A percentile compares a stretch with the other conserved stretches of the same genome.
phyloP scores from a whole-genome alignment of 2,888 invertebrate species.

The Galerucella calmariensis region DNA sequence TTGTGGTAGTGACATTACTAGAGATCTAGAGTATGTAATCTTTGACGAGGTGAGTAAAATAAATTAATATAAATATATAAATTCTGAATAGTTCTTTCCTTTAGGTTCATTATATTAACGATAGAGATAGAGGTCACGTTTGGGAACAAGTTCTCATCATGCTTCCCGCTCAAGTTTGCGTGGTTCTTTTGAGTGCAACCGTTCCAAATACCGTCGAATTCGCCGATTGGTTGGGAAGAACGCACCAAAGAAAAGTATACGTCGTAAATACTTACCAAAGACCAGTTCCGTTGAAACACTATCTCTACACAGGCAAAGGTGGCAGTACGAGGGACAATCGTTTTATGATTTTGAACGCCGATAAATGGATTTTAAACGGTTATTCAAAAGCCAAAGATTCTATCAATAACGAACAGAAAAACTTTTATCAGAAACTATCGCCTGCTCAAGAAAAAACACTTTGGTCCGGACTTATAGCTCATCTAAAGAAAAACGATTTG shows the following conservation, averaged over 20 bases:
- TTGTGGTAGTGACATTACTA: conserved; percentile 91
- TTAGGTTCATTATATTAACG: conserved; percentile 93
- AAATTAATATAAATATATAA: no score
- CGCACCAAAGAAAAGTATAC: conserved; percentile 87
- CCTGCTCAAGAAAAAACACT: conserved; percentile 82
- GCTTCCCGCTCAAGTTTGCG: conserved; percentile 92
- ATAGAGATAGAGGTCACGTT: conserved; percentile 90
- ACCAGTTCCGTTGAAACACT: conserved; percentile 96
- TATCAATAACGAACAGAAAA: conserved; percentile 42
- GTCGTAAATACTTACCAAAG: conserved; percentile 94
- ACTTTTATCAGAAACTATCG: conserved; percentile 46
- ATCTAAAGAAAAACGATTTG: conserved; percentile 83
- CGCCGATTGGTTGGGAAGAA: conserved; percentile 90
- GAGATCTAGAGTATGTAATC: conserved; percentile 98
- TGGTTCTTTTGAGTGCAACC: conserved; percentile 97
- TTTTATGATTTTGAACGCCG: conserved; percentile 83
- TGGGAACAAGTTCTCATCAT: conserved; percentile 99
- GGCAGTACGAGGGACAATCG: conserved; percentile 80
- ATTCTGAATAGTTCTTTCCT: no score
- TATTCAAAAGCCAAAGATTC: conserved; percentile 55
- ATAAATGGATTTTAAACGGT: conserved; percentile 78
- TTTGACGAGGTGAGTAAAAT: conserved; percentile 84
- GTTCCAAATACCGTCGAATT: conserved; percentile 97
- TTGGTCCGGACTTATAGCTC: conserved; percentile 85
- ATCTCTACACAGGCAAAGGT: conserved; percentile 86